These are phyloP conservation scores for Remorina albescens DNA, from an alignment of 2,797 vertebrate genomes.

Conservation along the genomic window DNA sequence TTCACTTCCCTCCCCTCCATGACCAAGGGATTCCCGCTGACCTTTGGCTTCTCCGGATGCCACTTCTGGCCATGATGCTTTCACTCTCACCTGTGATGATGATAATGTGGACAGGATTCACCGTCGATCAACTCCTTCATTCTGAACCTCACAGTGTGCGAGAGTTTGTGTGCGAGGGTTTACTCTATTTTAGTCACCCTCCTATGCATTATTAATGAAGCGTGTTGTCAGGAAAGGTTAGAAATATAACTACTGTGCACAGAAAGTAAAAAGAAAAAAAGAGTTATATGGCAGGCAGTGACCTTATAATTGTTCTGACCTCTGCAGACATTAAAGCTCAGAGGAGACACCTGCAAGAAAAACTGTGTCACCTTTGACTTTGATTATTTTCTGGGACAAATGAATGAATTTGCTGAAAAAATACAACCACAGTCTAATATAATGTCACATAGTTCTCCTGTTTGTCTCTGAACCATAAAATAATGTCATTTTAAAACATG, in stretches of 20 bases:
- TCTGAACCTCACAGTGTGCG: slow-evolving; percentile 27
- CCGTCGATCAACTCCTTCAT: slow-evolving; percentile 48
- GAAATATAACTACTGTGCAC: slow-evolving; percentile 44
- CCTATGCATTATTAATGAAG: slow-evolving; percentile 71
- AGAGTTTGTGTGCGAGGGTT: slow-evolving; percentile 59
- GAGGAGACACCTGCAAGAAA: background rate
- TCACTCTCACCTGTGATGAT: slow-evolving; percentile 16
- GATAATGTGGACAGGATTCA: slow-evolving; percentile 11
- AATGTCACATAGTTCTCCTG: background rate
- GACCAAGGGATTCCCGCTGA: slow-evolving; percentile 69
- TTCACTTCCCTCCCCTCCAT: slow-evolving; percentile 21
- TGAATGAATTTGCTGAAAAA: background rate
- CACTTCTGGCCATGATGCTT: slow-evolving; percentile 31
- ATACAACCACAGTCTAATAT: background rate
- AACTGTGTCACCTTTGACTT: background rate
- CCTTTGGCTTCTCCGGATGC: slow-evolving; percentile 60
- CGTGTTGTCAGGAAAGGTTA: slow-evolving; percentile 63
- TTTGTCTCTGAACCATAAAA: background rate
- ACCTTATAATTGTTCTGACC: background rate
- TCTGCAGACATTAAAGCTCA: background rate
- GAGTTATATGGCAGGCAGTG: slow-evolving; percentile 23
- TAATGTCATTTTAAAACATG: background rate
- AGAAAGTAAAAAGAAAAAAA: slow-evolving; percentile 4
- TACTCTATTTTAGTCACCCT: slow-evolving; percentile 73
- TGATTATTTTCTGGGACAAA: background rate